Conservation (phyloP, 1,140 invertebrate species). For the Drosophila sechellia region DNA sequence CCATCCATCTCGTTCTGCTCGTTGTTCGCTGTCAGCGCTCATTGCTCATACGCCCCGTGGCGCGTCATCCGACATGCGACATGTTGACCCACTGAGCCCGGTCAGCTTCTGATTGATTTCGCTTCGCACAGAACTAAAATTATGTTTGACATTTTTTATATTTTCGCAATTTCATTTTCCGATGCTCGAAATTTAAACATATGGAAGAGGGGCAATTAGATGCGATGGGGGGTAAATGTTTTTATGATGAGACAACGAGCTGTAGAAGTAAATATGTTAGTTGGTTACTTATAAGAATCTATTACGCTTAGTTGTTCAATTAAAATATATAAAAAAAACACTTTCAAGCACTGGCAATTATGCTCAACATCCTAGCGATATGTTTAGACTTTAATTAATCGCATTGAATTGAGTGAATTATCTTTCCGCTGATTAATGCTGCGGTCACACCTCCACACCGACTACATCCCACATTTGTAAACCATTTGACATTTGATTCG, state of each 20-base stretch:
- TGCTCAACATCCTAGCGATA: slow-evolving; percentile 6
- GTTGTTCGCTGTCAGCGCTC: slow-evolving; percentile 52
- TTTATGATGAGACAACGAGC: slow-evolving; percentile 7
- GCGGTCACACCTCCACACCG: slow-evolving; percentile 29
- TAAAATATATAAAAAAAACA: slow-evolving; percentile 6
- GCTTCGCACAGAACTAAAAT: slow-evolving; percentile 31
- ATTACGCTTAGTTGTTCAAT: background rate
- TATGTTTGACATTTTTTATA: slow-evolving; percentile 55
- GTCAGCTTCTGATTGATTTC: slow-evolving; percentile 36
- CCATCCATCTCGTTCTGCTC: slow-evolving; percentile 19
- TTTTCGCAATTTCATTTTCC: slow-evolving; percentile 36
- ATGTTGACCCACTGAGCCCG: slow-evolving; percentile 60
- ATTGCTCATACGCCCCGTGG: slow-evolving; percentile 75
- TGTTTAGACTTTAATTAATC: slow-evolving; percentile 18
- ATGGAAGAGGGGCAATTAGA: slow-evolving; percentile 37
- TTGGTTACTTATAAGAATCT: background rate
- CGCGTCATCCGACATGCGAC: slow-evolving; percentile 32
- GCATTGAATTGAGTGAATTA: slow-evolving; percentile 30
- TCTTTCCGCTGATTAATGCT: slow-evolving; percentile 38
- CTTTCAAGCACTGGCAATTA: background rate
- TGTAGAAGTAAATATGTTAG: no score
- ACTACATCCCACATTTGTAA: slow-evolving; percentile 11
- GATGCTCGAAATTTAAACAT: slow-evolving; percentile 24
- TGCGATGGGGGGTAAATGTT: slow-evolving; percentile 23
- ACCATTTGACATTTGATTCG: slow-evolving; percentile 45